A percentile compares a stretch with the other conserved stretches of the same genome.
phyloP scores from a whole-genome alignment of 35 echinoderm and acorn worm species.

The Apostichopus japonicus region DNA sequence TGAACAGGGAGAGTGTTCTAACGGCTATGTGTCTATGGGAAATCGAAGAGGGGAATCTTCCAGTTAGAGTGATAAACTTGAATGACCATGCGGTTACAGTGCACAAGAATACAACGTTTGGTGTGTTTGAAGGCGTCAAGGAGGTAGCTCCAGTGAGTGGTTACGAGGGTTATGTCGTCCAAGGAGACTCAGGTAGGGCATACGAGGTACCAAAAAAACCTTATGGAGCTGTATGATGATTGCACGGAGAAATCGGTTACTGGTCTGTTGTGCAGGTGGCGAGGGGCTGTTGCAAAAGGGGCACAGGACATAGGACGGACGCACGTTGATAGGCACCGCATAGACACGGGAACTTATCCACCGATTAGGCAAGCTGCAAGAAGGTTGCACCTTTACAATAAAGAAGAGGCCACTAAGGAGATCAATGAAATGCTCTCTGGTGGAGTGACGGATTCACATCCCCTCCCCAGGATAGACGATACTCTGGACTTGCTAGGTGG shows the following conservation, averaged over 20 bases:
- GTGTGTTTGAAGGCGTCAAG: slow-evolving; percentile 9
- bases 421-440: too few species aligned
- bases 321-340: neutral
- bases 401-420: too few species aligned
- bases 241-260: neutral
- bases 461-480: slow-evolving; percentile 66
- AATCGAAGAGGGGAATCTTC: slow-evolving; percentile 11
- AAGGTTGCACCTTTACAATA: too few species aligned
- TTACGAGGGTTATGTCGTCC: too few species aligned
- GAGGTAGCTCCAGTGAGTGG: neutral
- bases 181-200: too few species aligned
- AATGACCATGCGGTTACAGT: slow-evolving; percentile 37
- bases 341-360: neutral
- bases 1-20: slow-evolving; percentile 6
- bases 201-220: too few species aligned
- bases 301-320: neutral
- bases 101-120: slow-evolving; percentile 24
- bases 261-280: neutral
- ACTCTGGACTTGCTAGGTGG: slow-evolving; percentile 33
- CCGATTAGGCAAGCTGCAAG: neutral
- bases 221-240: slow-evolving; percentile 9
- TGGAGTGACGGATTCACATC: slow-evolving; percentile 33
- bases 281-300: neutral
- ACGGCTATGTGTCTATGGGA: neutral
- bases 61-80: slow-evolving; percentile 12